A percentile compares a stretch with the other conserved stretches of the same genome.
Conservation (phyloP, 2,888 invertebrate genomes). For the Perithous albicinctus region DNA sequence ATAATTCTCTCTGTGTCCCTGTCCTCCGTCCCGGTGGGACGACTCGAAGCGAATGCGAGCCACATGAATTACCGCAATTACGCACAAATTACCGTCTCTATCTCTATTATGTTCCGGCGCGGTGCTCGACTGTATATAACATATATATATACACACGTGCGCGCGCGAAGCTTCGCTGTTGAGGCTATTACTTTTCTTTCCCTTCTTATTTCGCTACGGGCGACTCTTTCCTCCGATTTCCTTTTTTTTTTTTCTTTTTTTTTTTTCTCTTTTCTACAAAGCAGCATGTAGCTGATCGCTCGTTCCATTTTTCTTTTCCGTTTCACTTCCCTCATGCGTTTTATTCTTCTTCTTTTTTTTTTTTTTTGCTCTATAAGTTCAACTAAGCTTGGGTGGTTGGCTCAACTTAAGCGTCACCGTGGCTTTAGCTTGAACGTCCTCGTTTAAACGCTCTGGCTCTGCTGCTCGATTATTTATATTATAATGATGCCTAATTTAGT, state of each 20-base stretch:
- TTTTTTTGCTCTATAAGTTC: slow-evolving; percentile 11
- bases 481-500: background rate
- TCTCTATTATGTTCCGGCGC: slow-evolving; percentile 72
- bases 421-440: background rate
- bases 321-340: background rate
- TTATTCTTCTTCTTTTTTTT: background rate
- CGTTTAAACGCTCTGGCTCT: background rate
- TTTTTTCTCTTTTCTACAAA: background rate
- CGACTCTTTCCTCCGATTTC: slow-evolving; percentile 58
- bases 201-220: slow-evolving; percentile 61
- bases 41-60: slow-evolving; percentile 69
- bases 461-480: background rate
- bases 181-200: slow-evolving; percentile 69
- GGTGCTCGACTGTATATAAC: slow-evolving; percentile 59
- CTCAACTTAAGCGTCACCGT: background rate
- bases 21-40: slow-evolving; percentile 64
- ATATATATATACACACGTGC: slow-evolving; percentile 5
- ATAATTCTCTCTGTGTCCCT: slow-evolving; percentile 68
- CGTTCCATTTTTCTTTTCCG: slow-evolving; percentile 13
- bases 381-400: background rate
- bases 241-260: slow-evolving; percentile 21
- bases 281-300: slow-evolving; percentile 13
- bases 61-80: slow-evolving; percentile 74
- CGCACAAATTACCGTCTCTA: slow-evolving; percentile 74
- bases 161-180: slow-evolving; percentile 24